phyloP scores from a whole-genome alignment of 2,113 vertebrate genomes.

The Nycticorax nycticorax region DNA sequence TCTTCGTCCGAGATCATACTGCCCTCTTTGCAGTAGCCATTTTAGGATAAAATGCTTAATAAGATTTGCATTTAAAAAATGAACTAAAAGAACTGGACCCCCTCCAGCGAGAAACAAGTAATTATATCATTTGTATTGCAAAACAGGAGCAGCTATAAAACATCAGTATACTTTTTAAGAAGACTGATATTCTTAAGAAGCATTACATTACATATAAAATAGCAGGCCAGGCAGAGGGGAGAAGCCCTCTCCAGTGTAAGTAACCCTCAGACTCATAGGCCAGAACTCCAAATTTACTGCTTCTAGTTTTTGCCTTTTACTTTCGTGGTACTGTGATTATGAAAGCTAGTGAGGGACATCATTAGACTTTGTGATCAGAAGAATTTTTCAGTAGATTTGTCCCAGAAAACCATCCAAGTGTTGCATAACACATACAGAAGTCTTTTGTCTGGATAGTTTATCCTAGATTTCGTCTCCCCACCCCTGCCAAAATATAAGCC shows the following conservation, averaged over 20 bases:
- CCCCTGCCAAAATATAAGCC: background rate
- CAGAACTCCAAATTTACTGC: background rate
- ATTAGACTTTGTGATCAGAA: background rate
- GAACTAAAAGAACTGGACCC: conserved; percentile 72
- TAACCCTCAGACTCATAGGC: background rate
- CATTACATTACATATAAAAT: conserved; percentile 67
- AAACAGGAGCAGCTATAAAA: conserved; percentile 74
- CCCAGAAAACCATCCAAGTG: background rate
- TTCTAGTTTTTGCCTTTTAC: background rate
- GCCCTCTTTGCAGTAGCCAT: conserved; percentile 76
- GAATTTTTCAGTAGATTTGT: background rate
- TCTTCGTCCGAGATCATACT: conserved; percentile 68
- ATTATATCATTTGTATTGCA: conserved; percentile 85
- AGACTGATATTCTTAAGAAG: conserved; percentile 72
- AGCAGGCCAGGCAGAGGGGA: conserved; percentile 42
- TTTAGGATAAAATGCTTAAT: conserved; percentile 83
- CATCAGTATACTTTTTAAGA: conserved; percentile 69
- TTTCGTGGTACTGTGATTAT: background rate
- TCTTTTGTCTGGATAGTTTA: background rate
- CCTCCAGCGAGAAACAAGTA: conserved; percentile 79
- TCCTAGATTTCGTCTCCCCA: background rate
- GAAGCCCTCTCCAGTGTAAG: conserved; percentile 38
- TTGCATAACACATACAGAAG: background rate
- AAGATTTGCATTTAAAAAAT: conserved; percentile 86
- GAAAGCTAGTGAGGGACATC: background rate